Evolutionary conservation across 2,113 vertebrate genomes (phyloP), one percentile per base, ranked within the genome.

Genomic region (Rhinichthys klamathensis): DNA sequence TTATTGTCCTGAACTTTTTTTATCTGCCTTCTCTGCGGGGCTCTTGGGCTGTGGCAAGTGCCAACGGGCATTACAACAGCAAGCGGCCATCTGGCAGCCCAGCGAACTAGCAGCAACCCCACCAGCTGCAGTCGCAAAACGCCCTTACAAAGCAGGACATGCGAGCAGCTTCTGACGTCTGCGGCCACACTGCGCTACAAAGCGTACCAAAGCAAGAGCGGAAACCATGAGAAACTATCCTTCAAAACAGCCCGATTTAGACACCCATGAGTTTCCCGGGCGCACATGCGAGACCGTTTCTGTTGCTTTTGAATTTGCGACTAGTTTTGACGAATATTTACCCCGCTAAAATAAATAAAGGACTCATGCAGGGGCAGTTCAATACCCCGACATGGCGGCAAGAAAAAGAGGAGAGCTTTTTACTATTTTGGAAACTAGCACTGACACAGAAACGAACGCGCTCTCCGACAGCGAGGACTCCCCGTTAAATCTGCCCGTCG

Each of bases 91-190:
- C 94, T 96, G 95, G 91, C 94, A 94, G 94, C 92, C 93, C 88
- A 89, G 92, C 91, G 92, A 94, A 93, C 92, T 90, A 86, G 89
- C 94, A 93, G 92, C 92, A 92, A 94, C 92, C 94, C 94, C 93
- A 95, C 93, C 94, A 95, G 94, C 94, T 95, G 94, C 94, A 95
- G 95, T 95, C 94, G 94, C 95, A 95, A 94, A 95, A 95, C 94
- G 95, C 95, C 94, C 94, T 89, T 95, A 95, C 94, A 95, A 94
- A 96, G 94, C 95, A 96, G 94, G 94, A 96, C 95, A 95, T 95
- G 94, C 94, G 94, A 94, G 93, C 95, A 96, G 95, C 95, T 95
- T 95, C 95, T 96, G 95, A 96, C 95, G 95, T 96, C 95, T 95
- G 94, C 93, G 94, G 94, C 95, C 95, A 95, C 94, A 95, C 94